Percentiles rank a stretch among this genome's conserved stretches.
These are phyloP conservation scores for Catharus fuscescens DNA, from an alignment of 2,113 vertebrate genomes.

Conservation along the genomic window DNA sequence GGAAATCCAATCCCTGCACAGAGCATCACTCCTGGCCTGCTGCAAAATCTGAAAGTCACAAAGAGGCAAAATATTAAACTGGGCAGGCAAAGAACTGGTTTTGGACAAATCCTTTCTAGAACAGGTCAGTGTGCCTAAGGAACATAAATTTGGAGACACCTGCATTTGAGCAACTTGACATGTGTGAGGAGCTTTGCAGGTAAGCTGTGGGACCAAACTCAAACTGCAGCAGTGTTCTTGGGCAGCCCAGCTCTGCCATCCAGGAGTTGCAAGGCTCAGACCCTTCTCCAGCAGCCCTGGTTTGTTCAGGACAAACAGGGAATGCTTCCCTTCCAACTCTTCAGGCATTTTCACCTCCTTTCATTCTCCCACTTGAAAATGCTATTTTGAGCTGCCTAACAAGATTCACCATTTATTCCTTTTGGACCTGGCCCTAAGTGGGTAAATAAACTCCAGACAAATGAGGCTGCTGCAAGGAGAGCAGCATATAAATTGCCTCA, in stretches of 20 bases:
- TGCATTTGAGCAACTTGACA: background rate
- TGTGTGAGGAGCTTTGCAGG: background rate
- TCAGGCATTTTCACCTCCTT: background rate
- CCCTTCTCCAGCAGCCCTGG: background rate
- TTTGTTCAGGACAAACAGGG: accelerated
- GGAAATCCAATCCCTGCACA: background rate
- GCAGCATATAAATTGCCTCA: conserved; percentile 57
- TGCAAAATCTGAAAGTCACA: background rate
- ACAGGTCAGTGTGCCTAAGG: background rate
- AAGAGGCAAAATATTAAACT: background rate
- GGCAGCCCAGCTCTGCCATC: background rate
- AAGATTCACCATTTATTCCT: conserved; percentile 16
- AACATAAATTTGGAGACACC: background rate
- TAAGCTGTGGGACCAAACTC: background rate
- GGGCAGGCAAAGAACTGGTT: background rate
- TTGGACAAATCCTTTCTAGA: background rate
- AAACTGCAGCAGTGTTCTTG: background rate
- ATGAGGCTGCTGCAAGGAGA: conserved; percentile 28
- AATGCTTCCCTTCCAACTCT: background rate
- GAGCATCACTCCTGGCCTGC: background rate
- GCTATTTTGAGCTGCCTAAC: conserved; percentile 38
- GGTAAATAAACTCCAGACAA: conserved; percentile 57
- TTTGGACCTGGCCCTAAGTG: conserved; percentile 36
- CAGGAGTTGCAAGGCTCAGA: background rate
- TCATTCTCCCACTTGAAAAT: background rate